Base-by-base conservation (phyloP, 2,888 invertebrate species). In the Troides oblongomaculatus region DNA sequence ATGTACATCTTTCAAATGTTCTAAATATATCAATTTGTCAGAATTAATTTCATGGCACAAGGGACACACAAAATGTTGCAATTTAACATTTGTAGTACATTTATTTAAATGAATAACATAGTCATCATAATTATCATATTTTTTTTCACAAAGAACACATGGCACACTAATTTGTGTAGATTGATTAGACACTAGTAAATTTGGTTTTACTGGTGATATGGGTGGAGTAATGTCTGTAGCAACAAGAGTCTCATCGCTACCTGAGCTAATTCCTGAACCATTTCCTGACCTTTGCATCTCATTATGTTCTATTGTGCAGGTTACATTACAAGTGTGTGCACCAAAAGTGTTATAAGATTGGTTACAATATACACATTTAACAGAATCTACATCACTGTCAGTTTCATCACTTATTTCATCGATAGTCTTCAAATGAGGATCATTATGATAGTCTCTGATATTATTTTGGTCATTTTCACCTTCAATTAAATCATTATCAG, bases 341-440 rank as follows among this genome's bases (percentile, higher is more conserved):
- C 90, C 90, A 56, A 83, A 78, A 68, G 85, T 86, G 70, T 86
- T 86, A 64, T 92, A 87, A 1, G 89, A 84, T 73, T 90, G 82
- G 78, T 84, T 89, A 71, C 92, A 92, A 68, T 87, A 89, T 8
- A 87, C 89, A 83, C 92, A 92, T 77, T 90, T 90, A 2, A 92
- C 82, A 1, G 92, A 92, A 73, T 92, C 91, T 72, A 90, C 85
- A 75, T 92, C 92, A 80, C 91, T 92, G 67, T 92, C 92, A 61
- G 92, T 92, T 72, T 92, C 92, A 77, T 91, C 92, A 77, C 91
- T 92, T 57, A 81, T 84, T 77, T 90, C 89, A 72, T 84, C 74
- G 73, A 78, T 74, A 63, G 74, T 78, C 39, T 73, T 75, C 57
- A 75, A 71, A 67, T 68, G 71, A 62, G 74, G 61, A 64, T 73